Evolutionary conservation across 2,888 invertebrate genomes (phyloP), one percentile per base, ranked within the genome.

Genomic region (Luffia ferchaultella): DNA sequence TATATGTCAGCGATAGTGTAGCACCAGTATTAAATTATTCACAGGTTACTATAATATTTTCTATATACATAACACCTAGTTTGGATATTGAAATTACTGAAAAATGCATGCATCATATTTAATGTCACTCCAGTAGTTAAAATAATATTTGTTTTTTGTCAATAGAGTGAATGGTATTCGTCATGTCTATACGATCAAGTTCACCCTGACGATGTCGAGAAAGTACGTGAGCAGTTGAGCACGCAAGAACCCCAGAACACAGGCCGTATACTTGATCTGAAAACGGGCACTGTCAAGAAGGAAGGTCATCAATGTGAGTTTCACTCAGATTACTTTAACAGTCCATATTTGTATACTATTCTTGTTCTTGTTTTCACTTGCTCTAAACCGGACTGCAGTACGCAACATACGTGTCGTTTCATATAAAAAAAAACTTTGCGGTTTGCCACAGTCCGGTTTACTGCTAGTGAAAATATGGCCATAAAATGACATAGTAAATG

Each of bases 1-100:
- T 99, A 65, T 99, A 99, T 70, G 98, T 98, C 48, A 97, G 98
- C 48, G 99, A 99, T 85, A 98, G 98, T 42, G 95, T 99, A 63
- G 94, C 96, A 50, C 98, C 98, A 16, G 98, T 99, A 46, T 87
- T 99, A 51, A 97, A 98, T 77, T 96, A 97, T 68, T 92, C 97
- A 20, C 98, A 97, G 87, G 90, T 89, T 72, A 49, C 45, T 52
- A 46, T 1, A n/a, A n/a, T n/a, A n/a, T n/a, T n/a, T n/a, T n/a
- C n/a, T n/a, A n/a, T n/a, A n/a, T n/a, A n/a, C n/a, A n/a, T n/a
- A n/a, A n/a, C n/a, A n/a, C n/a, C n/a, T n/a, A n/a, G n/a, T n/a
- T n/a, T n/a, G n/a, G n/a, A n/a, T n/a, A n/a, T n/a, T n/a, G n/a
- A n/a, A n/a, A n/a, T n/a, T n/a, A n/a, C n/a, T n/a, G n/a, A n/a